Percentiles rank a stretch among this genome's conserved stretches.
Evolutionary conservation across 2,113 vertebrate genomes (phyloP).

Genomic region (Nasalis larvatus): DNA sequence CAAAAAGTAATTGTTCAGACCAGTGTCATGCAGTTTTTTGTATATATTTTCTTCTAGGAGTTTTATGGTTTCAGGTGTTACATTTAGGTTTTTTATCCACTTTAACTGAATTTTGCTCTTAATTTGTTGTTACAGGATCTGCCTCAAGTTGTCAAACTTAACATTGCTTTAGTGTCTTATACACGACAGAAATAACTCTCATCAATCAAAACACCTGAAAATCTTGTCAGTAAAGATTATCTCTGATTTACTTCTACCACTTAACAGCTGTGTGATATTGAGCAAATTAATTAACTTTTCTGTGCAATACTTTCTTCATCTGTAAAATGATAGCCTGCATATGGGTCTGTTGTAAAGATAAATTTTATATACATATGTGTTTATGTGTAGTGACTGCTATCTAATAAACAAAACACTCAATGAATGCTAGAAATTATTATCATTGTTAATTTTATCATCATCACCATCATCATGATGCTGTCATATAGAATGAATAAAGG

Average conservation of each 20-base stretch:
- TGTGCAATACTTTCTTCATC: not conserved
- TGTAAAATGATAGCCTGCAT: not conserved
- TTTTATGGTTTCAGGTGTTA: not conserved
- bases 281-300: not conserved
- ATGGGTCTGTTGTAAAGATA: not conserved
- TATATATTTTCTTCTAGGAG: no score
- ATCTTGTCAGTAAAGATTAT: not conserved
- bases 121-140: not conserved
- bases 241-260: not conserved
- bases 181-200: not conserved
- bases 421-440: not conserved
- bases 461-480: not conserved
- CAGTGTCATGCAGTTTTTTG: not conserved
- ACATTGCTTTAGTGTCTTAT: not conserved
- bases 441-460: not conserved
- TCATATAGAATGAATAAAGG: not conserved
- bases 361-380: not conserved
- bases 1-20: not conserved
- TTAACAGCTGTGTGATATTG: not conserved
- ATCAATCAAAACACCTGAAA: not conserved
- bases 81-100: not conserved
- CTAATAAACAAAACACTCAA: not conserved
- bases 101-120: not conserved
- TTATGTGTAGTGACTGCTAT: no score
- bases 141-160: not conserved